These are phyloP conservation scores for Iphiclides podalirius DNA, from an alignment of 2,888 invertebrate species.

Conservation along the genomic window DNA sequence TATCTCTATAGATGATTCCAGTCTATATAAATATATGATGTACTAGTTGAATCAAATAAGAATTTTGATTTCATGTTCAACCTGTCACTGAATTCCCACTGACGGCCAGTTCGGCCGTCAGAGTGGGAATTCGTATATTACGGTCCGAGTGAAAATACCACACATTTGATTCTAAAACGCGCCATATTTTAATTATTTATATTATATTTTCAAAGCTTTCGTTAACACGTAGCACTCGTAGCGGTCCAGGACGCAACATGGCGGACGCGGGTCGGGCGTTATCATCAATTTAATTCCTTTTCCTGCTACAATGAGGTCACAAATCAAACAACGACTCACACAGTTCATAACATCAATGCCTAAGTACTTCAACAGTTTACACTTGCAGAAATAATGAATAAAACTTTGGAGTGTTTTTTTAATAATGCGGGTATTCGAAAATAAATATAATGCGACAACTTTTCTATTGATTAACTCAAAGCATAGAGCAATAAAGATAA, in stretches of 20 bases:
- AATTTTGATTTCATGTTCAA: too few relatives aligned
- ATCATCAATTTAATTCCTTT: conserved; percentile 73
- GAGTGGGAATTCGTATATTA: too few relatives aligned
- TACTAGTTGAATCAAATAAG: too few relatives aligned
- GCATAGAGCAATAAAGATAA: not conserved
- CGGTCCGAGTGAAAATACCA: too few relatives aligned
- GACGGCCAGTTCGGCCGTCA: too few relatives aligned
- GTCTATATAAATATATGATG: too few relatives aligned
- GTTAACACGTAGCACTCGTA: too few relatives aligned
- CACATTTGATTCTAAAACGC: too few relatives aligned
- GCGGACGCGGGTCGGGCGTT: conserved; percentile 49
- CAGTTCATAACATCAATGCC: conserved; percentile 34
- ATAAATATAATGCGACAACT: not conserved
- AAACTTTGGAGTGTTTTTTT: not conserved
- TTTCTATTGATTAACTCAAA: not conserved
- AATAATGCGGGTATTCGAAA: conserved; percentile 3
- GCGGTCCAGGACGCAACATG: conserved; percentile 41
- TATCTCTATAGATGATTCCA: too few relatives aligned
- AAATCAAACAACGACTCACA: conserved; percentile 54
- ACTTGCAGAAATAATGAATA: conserved; percentile 12
- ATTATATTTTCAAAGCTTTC: too few relatives aligned
- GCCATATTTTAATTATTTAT: too few relatives aligned
- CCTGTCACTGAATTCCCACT: too few relatives aligned
- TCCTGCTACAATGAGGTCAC: conserved; percentile 77
- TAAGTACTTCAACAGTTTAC: conserved; percentile 28